These are phyloP conservation scores for Tapirus indicus DNA, from an alignment of 2,797 vertebrate genomes.

Conservation along the genomic window DNA sequence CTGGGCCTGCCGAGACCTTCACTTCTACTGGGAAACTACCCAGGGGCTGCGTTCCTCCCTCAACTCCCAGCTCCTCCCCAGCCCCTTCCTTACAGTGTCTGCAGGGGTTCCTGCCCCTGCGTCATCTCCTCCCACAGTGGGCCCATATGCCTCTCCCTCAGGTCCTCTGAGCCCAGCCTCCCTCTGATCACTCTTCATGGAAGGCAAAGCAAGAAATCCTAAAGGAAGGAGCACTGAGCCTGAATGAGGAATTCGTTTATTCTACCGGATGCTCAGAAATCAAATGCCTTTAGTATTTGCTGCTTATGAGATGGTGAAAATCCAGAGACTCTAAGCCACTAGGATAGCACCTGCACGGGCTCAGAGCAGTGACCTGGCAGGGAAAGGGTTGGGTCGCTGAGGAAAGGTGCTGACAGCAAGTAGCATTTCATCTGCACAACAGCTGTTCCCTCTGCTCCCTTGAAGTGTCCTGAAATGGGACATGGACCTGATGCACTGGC, in stretches of 20 bases:
- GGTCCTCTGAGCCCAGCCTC: not conserved
- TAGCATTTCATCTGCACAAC: constrained; percentile 68
- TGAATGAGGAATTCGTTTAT: not conserved
- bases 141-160: not conserved
- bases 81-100: not conserved
- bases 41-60: not conserved
- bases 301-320: not conserved
- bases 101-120: too few relatives aligned
- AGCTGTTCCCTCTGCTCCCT: constrained; percentile 73
- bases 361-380: not conserved
- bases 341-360: not conserved
- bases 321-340: not conserved
- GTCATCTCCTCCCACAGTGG: not conserved
- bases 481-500: constrained; percentile 45
- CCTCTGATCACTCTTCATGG: not conserved
- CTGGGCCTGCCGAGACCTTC: not conserved
- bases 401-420: constrained; percentile 29
- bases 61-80: not conserved
- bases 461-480: constrained; percentile 75
- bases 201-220: not conserved
- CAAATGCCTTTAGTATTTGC: not conserved
- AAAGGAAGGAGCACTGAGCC: not conserved
- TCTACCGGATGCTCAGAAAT: not conserved
- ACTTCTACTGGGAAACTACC: not conserved
- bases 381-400: not conserved